phyloP scores from a whole-genome alignment of 2,797 vertebrate species.

The Varecia variegata region DNA sequence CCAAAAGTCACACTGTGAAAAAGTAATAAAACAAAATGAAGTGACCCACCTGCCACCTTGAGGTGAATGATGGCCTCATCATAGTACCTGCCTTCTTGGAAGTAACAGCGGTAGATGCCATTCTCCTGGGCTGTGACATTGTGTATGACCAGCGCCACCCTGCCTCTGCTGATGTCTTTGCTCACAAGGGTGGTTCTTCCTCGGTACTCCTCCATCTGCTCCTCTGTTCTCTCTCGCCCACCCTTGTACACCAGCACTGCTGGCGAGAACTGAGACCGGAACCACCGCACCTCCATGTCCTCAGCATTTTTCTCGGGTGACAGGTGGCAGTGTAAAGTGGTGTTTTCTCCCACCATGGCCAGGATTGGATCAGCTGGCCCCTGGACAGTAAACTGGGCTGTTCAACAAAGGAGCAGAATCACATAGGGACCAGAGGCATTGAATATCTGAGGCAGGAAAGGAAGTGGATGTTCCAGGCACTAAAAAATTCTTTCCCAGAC shows the following conservation, averaged over 20 bases:
- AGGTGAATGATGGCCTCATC: slow-evolving; percentile 38
- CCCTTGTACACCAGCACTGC: slow-evolving; percentile 55
- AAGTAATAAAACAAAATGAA: not conserved
- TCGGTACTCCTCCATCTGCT: slow-evolving; percentile 61
- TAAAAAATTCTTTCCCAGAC: not conserved
- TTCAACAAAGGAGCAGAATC: not conserved
- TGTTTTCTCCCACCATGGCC: slow-evolving; percentile 56
- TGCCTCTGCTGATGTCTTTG: not conserved
- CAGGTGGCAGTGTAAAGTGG: slow-evolving; percentile 48
- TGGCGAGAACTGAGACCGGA: slow-evolving; percentile 54
- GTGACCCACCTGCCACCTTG: slow-evolving; percentile 35
- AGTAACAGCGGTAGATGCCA: slow-evolving; percentile 65
- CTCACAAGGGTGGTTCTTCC: slow-evolving; percentile 64
- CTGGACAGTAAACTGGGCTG: slow-evolving; percentile 68
- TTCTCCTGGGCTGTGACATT: slow-evolving; percentile 47
- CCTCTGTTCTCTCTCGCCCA: slow-evolving; percentile 10
- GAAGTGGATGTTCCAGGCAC: not conserved
- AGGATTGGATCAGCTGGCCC: slow-evolving; percentile 54
- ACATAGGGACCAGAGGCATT: not conserved
- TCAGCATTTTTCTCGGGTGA: slow-evolving; percentile 58
- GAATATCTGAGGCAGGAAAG: not conserved
- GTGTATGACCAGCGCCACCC: slow-evolving; percentile 12
- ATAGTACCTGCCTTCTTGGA: slow-evolving; percentile 72
- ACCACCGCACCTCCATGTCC: slow-evolving; percentile 73
- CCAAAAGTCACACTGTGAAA: not conserved